Conservation (phyloP, 2,797 vertebrate genomes). For the Numenius phaeopus region DNA sequence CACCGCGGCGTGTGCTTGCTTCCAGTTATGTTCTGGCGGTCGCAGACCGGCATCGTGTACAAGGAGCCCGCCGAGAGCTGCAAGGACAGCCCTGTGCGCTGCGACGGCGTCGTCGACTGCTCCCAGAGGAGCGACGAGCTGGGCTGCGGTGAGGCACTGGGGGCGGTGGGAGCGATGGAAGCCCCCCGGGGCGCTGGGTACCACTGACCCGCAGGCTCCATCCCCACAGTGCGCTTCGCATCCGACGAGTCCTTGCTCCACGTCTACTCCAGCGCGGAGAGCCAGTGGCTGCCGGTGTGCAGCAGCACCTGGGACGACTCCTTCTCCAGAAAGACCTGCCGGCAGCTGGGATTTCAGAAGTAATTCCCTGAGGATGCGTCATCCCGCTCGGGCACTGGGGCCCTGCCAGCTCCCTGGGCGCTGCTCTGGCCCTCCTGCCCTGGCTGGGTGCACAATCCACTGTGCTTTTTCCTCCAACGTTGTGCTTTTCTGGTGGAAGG, state of each 20-base stretch:
- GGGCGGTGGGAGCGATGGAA: rapidly evolving
- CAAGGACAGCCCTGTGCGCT: conserved; percentile 75
- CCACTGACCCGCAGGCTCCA: background rate
- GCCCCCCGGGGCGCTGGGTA: rapidly evolving
- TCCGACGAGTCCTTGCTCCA: conserved; percentile 77
- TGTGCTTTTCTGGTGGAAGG: background rate
- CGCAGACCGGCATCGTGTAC: conserved; percentile 73
- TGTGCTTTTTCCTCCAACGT: background rate
- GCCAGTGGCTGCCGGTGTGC: conserved; percentile 89
- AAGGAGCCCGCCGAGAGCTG: conserved; percentile 83
- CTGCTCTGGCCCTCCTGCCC: background rate
- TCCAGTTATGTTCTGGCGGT: conserved; percentile 81
- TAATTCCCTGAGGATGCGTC: conserved; percentile 29
- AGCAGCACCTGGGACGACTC: conserved; percentile 77
- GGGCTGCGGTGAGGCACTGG: conserved; percentile 84
- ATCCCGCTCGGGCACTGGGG: rapidly evolving
- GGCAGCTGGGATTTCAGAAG: conserved; percentile 87
- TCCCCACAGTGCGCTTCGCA: conserved; percentile 85
- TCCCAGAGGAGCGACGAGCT: conserved; percentile 84
- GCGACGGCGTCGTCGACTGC: conserved; percentile 85
- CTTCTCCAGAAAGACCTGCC: conserved; percentile 83
- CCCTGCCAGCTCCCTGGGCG: background rate
- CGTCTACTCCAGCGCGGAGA: conserved; percentile 81
- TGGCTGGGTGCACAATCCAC: rapidly evolving
- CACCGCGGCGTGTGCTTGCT: background rate